Evolutionary conservation across 2,888 invertebrate genomes (phyloP), one percentile per base, ranked within the genome.

Genomic region (Hesperia comma): DNA sequence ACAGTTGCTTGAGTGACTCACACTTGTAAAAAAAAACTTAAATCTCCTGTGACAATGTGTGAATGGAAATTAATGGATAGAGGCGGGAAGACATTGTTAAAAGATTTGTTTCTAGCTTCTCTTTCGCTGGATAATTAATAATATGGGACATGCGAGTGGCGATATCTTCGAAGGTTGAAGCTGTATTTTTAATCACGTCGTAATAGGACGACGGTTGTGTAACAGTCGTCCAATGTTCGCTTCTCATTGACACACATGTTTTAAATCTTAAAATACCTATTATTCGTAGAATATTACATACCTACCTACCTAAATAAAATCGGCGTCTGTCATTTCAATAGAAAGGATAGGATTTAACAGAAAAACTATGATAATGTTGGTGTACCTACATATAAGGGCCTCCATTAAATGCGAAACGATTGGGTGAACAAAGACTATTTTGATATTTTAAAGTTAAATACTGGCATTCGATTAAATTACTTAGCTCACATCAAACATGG

Each of bases 1-100:
- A 69, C 70, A 70, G 63, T 64, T 61, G 66, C 46, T 49, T 43
- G 69, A 64, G 61, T 77, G 75, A 70, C 73, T 79, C 80, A 80
- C 61, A 70, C 46, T 70, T 67, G 71, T 74, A 69, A 69, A 71
- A 75, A 70, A 67, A 71, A 69, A 57, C 63, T 61, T 57, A 61
- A 68, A 71, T 68, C 68, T 61, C 67, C 70, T 68, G 70, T 68
- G 71, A 73, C 74, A 70, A 70, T 63, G 69, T 70, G 69, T 67
- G 69, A 70, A 71, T 67, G 70, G 68, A 74, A 69, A 72, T 68
- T 71, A 72, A 69, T 68, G 68, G 62, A 53, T 67, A 33, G 32
- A 57, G 63, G 68, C 63, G 68, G 64, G 61, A 66, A 60, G 60
- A 66, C 58, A 37, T 60, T 60, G 66, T 66, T 43, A 66, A 66